These are phyloP conservation scores for Carettochelys insculpta DNA, from an alignment of 2,113 vertebrate genomes.

Conservation along the genomic window DNA sequence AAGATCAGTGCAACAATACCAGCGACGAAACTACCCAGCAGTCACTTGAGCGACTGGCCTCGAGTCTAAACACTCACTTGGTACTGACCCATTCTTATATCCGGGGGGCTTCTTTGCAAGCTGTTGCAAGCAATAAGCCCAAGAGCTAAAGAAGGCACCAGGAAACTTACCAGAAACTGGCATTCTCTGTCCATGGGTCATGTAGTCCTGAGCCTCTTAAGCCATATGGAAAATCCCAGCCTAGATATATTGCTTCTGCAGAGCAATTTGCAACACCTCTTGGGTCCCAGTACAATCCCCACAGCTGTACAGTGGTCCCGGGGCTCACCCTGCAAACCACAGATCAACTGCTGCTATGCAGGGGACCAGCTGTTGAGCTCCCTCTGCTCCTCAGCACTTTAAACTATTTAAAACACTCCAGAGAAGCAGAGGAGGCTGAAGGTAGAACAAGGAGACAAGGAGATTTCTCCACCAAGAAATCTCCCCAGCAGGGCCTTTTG, in stretches of 20 bases:
- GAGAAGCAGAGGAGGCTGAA: neutral
- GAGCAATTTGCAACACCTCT: neutral
- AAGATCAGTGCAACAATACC: too few relatives aligned
- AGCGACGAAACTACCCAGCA: too few relatives aligned
- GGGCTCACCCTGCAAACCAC: neutral
- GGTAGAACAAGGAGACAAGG: neutral
- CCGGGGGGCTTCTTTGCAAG: too few relatives aligned
- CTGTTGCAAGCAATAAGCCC: too few relatives aligned
- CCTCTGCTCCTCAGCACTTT: accelerated
- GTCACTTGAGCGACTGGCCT: too few relatives aligned
- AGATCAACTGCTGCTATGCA: neutral
- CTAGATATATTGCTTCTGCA: neutral
- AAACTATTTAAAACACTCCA: neutral
- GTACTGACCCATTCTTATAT: too few relatives aligned
- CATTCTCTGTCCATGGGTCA: neutral
- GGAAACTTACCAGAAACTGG: neutral
- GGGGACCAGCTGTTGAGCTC: neutral
- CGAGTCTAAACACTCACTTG: too few relatives aligned
- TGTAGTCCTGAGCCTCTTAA: neutral
- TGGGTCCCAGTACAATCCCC: neutral
- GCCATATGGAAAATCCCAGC: neutral
- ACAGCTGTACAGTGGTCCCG: neutral
- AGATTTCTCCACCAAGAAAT: too few relatives aligned
- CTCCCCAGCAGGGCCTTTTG: too few relatives aligned
- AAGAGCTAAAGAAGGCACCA: too few relatives aligned